phyloP scores from a whole-genome alignment of 2,797 vertebrate species.

The Poeciliopsis paucimaculata region DNA sequence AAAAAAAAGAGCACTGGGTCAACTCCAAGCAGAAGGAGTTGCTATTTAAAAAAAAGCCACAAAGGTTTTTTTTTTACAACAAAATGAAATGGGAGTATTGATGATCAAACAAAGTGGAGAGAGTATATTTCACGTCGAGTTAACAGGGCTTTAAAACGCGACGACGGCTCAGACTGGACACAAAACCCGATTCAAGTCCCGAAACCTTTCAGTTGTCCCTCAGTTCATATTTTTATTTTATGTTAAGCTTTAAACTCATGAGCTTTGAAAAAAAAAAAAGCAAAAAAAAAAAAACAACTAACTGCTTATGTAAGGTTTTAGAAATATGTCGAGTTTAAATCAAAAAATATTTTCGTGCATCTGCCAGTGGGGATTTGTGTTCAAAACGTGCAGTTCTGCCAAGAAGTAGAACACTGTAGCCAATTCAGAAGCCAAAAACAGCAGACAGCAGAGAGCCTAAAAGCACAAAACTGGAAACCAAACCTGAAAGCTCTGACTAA shows the following conservation, averaged over 20 bases:
- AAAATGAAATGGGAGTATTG: conserved; percentile 55
- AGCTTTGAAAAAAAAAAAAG: not conserved
- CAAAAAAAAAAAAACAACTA: not conserved
- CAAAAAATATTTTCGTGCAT: not conserved
- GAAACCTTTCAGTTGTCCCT: conserved; percentile 24
- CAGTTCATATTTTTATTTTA: not conserved
- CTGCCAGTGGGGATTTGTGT: not conserved
- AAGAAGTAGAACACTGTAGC: not conserved
- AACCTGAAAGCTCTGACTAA: conserved; percentile 1
- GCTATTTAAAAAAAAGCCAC: conserved; percentile 61
- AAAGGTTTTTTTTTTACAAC: conserved; percentile 43
- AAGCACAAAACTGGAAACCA: not conserved
- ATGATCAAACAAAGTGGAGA: conserved; percentile 45
- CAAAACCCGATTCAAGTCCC: conserved; percentile 18
- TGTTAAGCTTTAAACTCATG: not conserved
- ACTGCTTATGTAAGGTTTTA: conserved; percentile 1
- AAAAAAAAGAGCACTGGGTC: conserved; percentile 49
- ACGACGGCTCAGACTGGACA: conserved; percentile 19
- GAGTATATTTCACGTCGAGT: conserved; percentile 47
- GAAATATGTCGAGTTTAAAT: not conserved
- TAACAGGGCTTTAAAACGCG: conserved; percentile 50
- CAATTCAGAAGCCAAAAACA: conserved; percentile 2
- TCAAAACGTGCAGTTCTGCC: not conserved
- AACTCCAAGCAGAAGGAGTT: conserved; percentile 66
- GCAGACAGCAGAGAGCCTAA: not conserved